Conservation (phyloP, 1,140 invertebrate species). For the Drosophila subobscura region DNA sequence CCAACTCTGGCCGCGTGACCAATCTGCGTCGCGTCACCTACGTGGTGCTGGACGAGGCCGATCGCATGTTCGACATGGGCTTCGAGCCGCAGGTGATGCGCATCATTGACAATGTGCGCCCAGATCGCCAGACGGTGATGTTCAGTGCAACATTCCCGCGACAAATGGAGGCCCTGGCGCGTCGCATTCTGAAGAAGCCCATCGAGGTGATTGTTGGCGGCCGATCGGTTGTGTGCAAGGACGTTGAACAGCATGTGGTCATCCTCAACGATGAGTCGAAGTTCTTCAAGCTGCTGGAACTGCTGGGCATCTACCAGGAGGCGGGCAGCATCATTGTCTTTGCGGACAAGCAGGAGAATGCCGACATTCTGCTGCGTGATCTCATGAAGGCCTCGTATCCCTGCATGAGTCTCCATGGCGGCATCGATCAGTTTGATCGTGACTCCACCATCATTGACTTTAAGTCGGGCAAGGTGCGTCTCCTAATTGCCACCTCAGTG, state of each 20-base stretch:
- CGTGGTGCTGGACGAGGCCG: conserved; percentile 99
- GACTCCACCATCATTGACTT: conserved; percentile 99
- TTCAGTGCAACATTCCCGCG: conserved; percentile 99
- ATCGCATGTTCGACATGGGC: conserved; percentile 99
- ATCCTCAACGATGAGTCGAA: conserved; percentile 98
- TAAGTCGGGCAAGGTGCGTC: conserved; percentile 95
- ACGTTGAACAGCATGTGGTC: conserved; percentile 98
- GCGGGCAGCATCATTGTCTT: conserved; percentile 98
- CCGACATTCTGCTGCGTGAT: conserved; percentile 96
- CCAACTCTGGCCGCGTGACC: conserved; percentile 98
- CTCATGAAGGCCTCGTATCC: conserved; percentile 98
- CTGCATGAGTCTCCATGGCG: conserved; percentile 98
- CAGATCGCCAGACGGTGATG: conserved; percentile 98
- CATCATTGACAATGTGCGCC: conserved; percentile 98
- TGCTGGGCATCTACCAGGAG: conserved; percentile 97
- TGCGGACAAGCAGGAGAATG: conserved; percentile 99
- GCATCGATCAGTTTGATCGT: conserved; percentile 99
- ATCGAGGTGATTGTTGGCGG: conserved; percentile 99
- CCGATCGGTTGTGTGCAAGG: conserved; percentile 98
- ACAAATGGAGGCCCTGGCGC: conserved; percentile 99
- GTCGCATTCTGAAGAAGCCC: conserved; percentile 96
- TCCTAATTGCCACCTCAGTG: conserved; percentile 96
- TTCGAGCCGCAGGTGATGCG: conserved; percentile 99
- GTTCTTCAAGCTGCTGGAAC: conserved; percentile 98
- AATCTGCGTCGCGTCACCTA: conserved; percentile 98